Conservation (phyloP, 1,140 invertebrate species). For the Chymomyza costata region DNA sequence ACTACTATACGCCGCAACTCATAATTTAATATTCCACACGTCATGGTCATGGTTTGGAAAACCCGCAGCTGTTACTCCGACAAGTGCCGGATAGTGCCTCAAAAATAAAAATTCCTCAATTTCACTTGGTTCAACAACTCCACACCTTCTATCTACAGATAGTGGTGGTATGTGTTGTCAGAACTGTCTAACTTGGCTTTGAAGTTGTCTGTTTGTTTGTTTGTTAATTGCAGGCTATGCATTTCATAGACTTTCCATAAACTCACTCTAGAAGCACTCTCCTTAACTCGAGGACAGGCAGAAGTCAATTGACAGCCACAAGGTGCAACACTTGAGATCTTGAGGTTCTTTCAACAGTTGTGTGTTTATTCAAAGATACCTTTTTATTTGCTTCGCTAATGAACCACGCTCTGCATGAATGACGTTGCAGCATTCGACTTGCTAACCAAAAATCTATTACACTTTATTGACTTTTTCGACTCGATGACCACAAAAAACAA, state of each 20-base stretch:
- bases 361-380: constrained; percentile 8
- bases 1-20: not conserved
- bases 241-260: too few relatives aligned
- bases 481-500: constrained; percentile 11
- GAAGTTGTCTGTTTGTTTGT: not conserved
- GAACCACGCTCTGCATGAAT: too few relatives aligned
- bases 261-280: too few relatives aligned
- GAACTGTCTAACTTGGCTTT: too few relatives aligned
- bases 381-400: constrained; percentile 50
- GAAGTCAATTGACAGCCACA: not conserved
- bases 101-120: constrained; percentile 32
- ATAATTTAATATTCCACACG: constrained; percentile 26
- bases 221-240: constrained; percentile 30
- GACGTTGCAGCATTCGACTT: too few relatives aligned
- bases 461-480: too few relatives aligned
- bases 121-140: constrained; percentile 33
- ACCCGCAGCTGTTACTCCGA: too few relatives aligned
- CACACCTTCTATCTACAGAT: too few relatives aligned
- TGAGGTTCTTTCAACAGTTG: constrained; percentile 3
- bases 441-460: too few relatives aligned
- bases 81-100: not conserved
- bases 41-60: constrained; percentile 11
- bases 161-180: too few relatives aligned
- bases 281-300: too few relatives aligned
- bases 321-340: constrained; percentile 5